These are phyloP conservation scores for Latheticus oryzae DNA, from an alignment of 2,888 invertebrate species.

Conservation along the genomic window DNA sequence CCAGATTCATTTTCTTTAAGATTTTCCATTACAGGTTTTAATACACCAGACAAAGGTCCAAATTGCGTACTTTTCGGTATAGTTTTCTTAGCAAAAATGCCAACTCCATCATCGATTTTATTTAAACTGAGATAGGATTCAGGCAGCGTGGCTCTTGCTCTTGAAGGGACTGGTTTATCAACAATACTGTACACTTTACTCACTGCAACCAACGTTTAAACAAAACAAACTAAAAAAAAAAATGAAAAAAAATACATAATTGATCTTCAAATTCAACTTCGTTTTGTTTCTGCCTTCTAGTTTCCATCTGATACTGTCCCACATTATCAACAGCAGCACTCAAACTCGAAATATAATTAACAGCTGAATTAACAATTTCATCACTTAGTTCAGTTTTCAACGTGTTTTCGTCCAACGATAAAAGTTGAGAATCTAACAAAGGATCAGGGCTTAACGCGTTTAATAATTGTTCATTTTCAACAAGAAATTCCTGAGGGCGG, in stretches of 20 bases:
- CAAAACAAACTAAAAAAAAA: too few species aligned
- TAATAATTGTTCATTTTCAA: constrained; percentile 61
- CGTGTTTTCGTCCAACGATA: constrained; percentile 60
- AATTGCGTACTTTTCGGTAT: constrained; percentile 80
- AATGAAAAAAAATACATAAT: constrained; percentile 57
- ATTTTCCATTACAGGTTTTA: constrained; percentile 52
- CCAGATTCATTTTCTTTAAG: constrained; percentile 42
- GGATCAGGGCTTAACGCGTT: constrained; percentile 57
- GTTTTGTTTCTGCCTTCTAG: constrained; percentile 43
- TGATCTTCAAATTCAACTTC: constrained; percentile 57
- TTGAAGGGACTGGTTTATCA: constrained; percentile 77
- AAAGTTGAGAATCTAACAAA: constrained; percentile 58
- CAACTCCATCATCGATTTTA: constrained; percentile 66
- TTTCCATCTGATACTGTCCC: constrained; percentile 45
- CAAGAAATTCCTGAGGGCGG: constrained; percentile 58
- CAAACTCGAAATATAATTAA: constrained; percentile 50
- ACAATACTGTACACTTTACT: constrained; percentile 62
- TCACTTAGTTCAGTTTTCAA: constrained; percentile 60
- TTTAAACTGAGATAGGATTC: constrained; percentile 71
- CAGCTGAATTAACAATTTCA: constrained; percentile 49
- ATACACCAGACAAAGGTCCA: constrained; percentile 82
- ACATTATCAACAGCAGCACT: constrained; percentile 30
- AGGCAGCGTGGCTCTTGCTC: constrained; percentile 84
- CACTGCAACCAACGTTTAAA: constrained; percentile 48
- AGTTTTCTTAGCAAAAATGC: constrained; percentile 76